Evolutionary conservation across 2,113 vertebrate species (phyloP).

Genomic region (Archocentrus centrarchus): DNA sequence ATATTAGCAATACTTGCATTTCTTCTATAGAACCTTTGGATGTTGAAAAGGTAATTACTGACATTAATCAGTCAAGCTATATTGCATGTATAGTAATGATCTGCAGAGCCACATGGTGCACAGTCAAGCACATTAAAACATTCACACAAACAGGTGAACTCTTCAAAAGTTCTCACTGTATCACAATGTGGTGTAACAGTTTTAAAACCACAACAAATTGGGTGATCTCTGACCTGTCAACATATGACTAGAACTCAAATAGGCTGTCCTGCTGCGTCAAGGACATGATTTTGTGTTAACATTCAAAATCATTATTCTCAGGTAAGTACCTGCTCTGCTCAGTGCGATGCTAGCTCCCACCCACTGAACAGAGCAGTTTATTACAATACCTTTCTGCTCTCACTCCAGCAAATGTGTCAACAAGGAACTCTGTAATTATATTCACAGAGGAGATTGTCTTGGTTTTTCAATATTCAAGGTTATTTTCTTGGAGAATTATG

Average conservation of each 20-base stretch:
- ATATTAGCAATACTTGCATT: background rate
- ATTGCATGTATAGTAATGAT: background rate
- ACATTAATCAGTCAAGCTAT: background rate
- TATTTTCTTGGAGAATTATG: constrained; percentile 32
- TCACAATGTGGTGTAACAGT: constrained; percentile 10
- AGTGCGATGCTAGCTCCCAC: background rate
- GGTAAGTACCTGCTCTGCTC: constrained; percentile 16
- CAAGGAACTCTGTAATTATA: constrained; percentile 13
- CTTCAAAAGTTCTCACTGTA: background rate
- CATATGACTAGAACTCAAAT: constrained; percentile 2
- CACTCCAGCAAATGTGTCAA: constrained; percentile 1
- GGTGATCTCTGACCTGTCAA: constrained; percentile 27
- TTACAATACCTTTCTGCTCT: constrained; percentile 27
- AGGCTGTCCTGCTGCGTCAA: constrained; percentile 16
- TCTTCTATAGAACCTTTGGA: background rate
- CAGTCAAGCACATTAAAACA: constrained; percentile 2
- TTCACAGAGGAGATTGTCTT: constrained; percentile 1
- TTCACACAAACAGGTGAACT: background rate
- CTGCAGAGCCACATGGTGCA: background rate
- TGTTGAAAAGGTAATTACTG: too few species aligned
- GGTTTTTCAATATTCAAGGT: constrained; percentile 43
- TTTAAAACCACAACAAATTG: constrained; percentile 11
- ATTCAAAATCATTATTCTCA: constrained; percentile 22
- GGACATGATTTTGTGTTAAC: constrained; percentile 13
- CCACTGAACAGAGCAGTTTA: background rate